phyloP scores from a whole-genome alignment of 2,113 vertebrate genomes.

The Rhabdomys dilectus region DNA sequence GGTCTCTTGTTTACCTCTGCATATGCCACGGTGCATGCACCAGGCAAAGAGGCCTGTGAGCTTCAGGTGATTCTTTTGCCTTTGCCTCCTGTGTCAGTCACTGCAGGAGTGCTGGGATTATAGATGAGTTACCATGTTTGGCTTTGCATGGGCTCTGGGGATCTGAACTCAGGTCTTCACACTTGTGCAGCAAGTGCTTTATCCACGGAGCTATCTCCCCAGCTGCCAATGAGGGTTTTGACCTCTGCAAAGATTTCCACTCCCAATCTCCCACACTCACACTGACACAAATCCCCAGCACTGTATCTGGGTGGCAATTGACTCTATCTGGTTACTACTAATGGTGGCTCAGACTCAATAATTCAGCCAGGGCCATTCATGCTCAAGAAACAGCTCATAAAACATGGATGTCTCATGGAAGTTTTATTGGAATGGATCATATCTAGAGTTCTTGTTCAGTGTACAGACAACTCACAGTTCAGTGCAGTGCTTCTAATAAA shows the following conservation, averaged over 20 bases:
- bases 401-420: conserved; percentile 54
- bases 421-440: conserved; percentile 73
- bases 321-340: accelerated
- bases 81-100: too few species aligned
- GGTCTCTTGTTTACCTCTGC: not conserved
- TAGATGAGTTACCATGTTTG: not conserved
- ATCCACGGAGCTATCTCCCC: not conserved
- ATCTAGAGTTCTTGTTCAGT: conserved; percentile 78
- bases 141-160: not conserved
- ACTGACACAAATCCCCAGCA: not conserved
- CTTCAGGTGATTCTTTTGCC: not conserved
- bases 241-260: not conserved
- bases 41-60: not conserved
- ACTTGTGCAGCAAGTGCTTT: not conserved
- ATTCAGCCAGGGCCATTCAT: not conserved
- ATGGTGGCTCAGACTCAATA: not conserved
- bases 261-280: too few species aligned
- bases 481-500: conserved; percentile 78
- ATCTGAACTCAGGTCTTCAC: not conserved
- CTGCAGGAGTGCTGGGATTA: not conserved
- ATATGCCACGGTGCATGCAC: not conserved
- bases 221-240: not conserved
- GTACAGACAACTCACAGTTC: conserved; percentile 80
- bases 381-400: conserved; percentile 54
- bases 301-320: not conserved